Evolutionary conservation across 2,888 invertebrate genomes (phyloP), one percentile per base, ranked within the genome.

Genomic region (Anorthoa munda): DNA sequence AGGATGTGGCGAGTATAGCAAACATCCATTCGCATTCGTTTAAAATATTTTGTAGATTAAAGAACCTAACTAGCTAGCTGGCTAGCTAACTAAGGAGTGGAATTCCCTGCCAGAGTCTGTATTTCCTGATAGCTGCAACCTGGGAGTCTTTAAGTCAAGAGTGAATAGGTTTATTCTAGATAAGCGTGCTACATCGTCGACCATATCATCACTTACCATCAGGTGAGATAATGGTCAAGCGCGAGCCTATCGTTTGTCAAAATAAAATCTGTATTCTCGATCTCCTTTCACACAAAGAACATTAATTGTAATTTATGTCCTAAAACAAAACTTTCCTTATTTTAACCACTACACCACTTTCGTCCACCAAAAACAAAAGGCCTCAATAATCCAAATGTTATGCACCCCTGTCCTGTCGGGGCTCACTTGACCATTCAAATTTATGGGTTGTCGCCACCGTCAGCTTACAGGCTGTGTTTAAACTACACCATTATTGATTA

Each of bases 381-480:
- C 23, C 18, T 12, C 18, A 56, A 72, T 61, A 66, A 45, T 50
- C 65, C 72, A 21, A 61, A 71, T 73, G 94, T 94, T 92, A 59
- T 26, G 78, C 26, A 88, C 85, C 89, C 87, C 93, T 91, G 85
- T 17, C 76, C 79, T 89, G 93, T 92, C 90, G 91, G 87, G 91
- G 91, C 90, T 92, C 93, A 94, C 94, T 94, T 94, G 94, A 93
- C 94, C 95, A 93, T 94, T 94, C 92, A 94, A 94, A 95, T 94
- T 94, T 94, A 95, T 94, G 93, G 91, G 90, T 92, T 92, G 93
- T 94, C 94, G 91, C 80, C 91, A 88, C 89, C 93, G 91, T 71
- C 60, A 77, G 75, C 86, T 87, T 85, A 86, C 90, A 90, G 75
- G 72, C 84, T 73, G 83, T 82, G 86, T 74, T 77, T 77, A 80